phyloP scores from a whole-genome alignment of 2,797 vertebrate species.

The Acanthurus leucopareius region DNA sequence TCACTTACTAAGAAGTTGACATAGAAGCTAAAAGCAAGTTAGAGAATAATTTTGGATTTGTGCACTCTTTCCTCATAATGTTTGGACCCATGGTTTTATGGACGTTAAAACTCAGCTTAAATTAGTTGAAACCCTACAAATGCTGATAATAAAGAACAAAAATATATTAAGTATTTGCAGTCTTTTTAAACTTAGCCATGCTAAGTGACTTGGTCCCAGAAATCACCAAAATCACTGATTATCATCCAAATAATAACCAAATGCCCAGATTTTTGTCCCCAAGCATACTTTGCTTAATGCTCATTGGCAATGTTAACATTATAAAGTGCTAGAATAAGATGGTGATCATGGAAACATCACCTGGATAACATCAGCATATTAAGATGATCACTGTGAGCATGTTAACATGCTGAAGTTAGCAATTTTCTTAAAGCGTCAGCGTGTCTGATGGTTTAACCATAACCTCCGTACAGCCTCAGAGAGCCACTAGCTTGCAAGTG shows the following conservation, averaged over 20 bases:
- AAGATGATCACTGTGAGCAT: too few relatives aligned
- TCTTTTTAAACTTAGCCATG: too few relatives aligned
- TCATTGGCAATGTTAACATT: neutral
- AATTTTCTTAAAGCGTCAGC: neutral
- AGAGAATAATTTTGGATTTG: neutral
- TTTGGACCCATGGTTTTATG: neutral
- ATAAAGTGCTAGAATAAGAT: neutral
- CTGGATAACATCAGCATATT: too few relatives aligned
- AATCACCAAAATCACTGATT: too few relatives aligned
- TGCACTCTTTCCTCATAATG: neutral
- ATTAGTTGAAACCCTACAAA: neutral
- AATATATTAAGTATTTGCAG: too few relatives aligned
- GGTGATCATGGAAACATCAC: neutral
- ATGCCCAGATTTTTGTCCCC: neutral
- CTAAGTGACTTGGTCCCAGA: too few relatives aligned
- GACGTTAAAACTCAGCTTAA: neutral
- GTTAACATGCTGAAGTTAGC: too few relatives aligned
- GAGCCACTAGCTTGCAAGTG: neutral
- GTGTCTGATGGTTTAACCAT: too few relatives aligned
- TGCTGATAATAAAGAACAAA: neutral
- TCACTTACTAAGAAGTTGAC: neutral
- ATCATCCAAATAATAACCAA: too few relatives aligned
- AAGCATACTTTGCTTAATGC: neutral
- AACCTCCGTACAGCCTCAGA: neutral
- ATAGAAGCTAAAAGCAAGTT: too few relatives aligned